These are phyloP conservation scores for Megalonaias nervosa DNA, from an alignment of 1,140 invertebrate species.

Conservation along the genomic window DNA sequence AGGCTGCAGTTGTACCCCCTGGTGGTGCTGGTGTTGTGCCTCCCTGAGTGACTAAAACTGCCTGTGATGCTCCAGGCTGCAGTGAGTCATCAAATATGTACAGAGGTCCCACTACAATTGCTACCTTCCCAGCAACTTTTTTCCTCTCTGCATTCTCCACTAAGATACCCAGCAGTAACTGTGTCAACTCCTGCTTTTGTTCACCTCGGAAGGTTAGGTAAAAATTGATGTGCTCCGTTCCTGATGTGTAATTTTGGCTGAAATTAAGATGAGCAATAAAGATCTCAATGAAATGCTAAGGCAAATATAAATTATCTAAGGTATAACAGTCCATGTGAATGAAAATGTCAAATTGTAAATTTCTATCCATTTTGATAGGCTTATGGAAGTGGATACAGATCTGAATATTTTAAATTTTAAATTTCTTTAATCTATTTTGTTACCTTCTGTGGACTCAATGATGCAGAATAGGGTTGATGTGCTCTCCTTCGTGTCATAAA, in stretches of 20 bases:
- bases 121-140: constrained; percentile 18
- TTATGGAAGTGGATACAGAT: no score
- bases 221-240: constrained; percentile 28
- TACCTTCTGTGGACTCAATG: no score
- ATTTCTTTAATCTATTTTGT: no score
- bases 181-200: constrained; percentile 12
- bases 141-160: constrained; percentile 31
- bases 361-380: no score
- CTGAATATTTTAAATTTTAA: no score
- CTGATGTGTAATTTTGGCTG: constrained; percentile 11
- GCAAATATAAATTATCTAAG: no score
- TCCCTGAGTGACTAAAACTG: constrained; percentile 13
- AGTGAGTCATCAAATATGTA: constrained; percentile 30
- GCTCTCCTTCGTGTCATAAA: no score
- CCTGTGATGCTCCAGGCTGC: constrained; percentile 12
- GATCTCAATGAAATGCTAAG: no score
- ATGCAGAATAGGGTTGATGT: no score
- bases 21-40: constrained; percentile 15
- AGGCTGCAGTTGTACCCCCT: not conserved
- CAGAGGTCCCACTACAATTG: constrained; percentile 29
- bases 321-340: no score
- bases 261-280: not conserved
- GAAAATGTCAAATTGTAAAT: no score
- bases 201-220: constrained; percentile 29
- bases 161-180: constrained; percentile 27